A percentile compares a stretch with the other conserved stretches of the same genome.
Conservation (phyloP, 2,113 vertebrate species). For the Poeciliopsis occidentalis region DNA sequence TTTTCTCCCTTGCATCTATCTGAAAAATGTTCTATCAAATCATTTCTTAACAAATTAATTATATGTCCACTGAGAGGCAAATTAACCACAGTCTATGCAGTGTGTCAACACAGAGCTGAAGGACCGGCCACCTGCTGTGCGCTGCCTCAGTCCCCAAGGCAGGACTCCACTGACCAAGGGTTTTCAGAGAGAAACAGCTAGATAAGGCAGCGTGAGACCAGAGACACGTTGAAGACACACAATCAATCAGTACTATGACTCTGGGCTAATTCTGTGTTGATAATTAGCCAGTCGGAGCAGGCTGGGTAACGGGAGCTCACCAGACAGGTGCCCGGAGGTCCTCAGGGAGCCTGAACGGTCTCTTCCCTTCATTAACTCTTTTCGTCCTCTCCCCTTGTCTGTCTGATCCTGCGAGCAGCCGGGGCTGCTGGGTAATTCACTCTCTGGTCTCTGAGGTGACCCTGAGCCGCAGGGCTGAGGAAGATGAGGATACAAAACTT, state of each 20-base stretch:
- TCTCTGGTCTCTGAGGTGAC: slow-evolving; percentile 81
- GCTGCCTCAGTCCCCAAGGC: slow-evolving; percentile 31
- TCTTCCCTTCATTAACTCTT: slow-evolving; percentile 85
- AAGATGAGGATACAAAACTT: slow-evolving; percentile 70
- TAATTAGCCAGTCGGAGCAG: slow-evolving; percentile 80
- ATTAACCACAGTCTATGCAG: slow-evolving; percentile 40
- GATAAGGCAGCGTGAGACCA: slow-evolving; percentile 50
- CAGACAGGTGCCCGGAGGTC: slow-evolving; percentile 69
- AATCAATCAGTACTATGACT: slow-evolving; percentile 82
- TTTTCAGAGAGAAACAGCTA: slow-evolving; percentile 28
- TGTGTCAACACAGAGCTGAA: slow-evolving; percentile 54
- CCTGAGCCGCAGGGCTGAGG: slow-evolving; percentile 77
- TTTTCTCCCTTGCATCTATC: slow-evolving; percentile 35
- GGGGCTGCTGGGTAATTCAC: slow-evolving; percentile 83
- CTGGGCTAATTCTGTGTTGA: slow-evolving; percentile 75
- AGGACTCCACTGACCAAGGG: slow-evolving; percentile 40
- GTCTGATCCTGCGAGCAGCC: slow-evolving; percentile 74
- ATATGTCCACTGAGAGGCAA: slow-evolving; percentile 54
- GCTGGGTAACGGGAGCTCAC: slow-evolving; percentile 54
- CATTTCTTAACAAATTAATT: slow-evolving; percentile 67
- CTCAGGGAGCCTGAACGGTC: slow-evolving; percentile 75
- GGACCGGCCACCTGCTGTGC: slow-evolving; percentile 48
- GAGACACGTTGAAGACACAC: slow-evolving; percentile 69
- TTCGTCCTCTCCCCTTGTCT: slow-evolving; percentile 81
- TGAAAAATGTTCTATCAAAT: slow-evolving; percentile 65